Evolutionary conservation across 1,140 invertebrate genomes (phyloP), one percentile per base, ranked within the genome.

Genomic region (Drosophila takahashii): DNA sequence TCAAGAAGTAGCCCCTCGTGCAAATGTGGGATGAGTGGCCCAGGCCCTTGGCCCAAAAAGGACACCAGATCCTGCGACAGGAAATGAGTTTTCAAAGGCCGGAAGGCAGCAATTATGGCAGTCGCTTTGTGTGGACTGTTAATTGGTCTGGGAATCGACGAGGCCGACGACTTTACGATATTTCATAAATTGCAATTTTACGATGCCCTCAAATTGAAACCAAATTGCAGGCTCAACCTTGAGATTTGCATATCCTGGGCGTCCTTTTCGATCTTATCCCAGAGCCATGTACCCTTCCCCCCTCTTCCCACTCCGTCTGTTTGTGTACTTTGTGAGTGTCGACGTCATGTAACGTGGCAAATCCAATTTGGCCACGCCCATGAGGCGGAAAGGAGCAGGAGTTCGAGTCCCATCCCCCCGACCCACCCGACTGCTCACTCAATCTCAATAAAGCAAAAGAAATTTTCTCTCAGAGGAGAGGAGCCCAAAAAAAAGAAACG

Each of bases 31-130:
- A 59, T 22, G 22, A 47, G 32, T 10, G 59, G n/a, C 44, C 16
- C 27, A 15, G 45, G 48, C 8, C 48, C 15, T 32, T 34, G 29
- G 29, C 29, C 10, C 56, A 15, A 11, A 41, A 42, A 36, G 58
- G 27, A 52, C 37, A 39, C 4, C 3, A 15, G 39, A 41, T 42
- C 27, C 27, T 45, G 10, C 29, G 78, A 76, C 77, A 70, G 81
- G 81, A 85, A 85, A 85, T 85, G 81, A 85, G 81, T 85, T 85
- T 85, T 69, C 73, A 60, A 85, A 77, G 73, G 73, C 81, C 81
- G 81, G 81, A 85, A 85, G 81, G 81, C 81, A 74, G 73, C 67
- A 85, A 85, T 85, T 85, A 85, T 84, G 76, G 48, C 57, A 76
- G 60, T 76, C 57, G 57, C 79, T 72, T 81, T 77, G 72, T 81